phyloP scores from a whole-genome alignment of 2,797 vertebrate species.

The Pipistrellus pygmaeus region DNA sequence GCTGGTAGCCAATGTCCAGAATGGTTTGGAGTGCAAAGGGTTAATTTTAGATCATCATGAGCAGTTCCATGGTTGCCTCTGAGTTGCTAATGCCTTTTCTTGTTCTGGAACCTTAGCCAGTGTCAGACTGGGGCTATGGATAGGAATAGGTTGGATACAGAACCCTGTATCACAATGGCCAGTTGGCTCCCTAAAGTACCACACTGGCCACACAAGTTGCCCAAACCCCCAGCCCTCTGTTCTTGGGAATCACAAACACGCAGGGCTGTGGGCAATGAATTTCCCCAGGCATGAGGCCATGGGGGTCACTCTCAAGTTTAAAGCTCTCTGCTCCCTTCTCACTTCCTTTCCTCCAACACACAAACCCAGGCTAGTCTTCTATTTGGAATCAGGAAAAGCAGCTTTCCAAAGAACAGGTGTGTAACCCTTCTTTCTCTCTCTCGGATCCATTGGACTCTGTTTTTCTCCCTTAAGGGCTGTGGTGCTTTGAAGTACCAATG shows the following conservation, averaged over 20 bases:
- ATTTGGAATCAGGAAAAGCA: background rate
- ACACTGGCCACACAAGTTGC: background rate
- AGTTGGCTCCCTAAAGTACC: background rate
- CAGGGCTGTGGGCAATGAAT: background rate
- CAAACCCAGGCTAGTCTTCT: background rate
- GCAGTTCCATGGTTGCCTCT: conserved; percentile 39
- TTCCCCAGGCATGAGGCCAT: background rate
- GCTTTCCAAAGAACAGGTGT: background rate
- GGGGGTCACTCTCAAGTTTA: background rate
- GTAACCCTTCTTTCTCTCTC: background rate
- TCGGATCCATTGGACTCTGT: background rate
- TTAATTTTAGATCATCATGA: conserved; percentile 26
- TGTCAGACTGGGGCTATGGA: background rate
- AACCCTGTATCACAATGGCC: background rate
- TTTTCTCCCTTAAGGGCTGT: background rate
- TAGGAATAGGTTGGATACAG: background rate
- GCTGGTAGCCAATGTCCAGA: no score
- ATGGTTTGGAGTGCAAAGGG: no score
- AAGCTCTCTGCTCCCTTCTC: background rate
- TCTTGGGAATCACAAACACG: background rate
- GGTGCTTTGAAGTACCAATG: background rate
- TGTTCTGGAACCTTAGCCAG: background rate
- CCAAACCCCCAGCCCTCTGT: background rate
- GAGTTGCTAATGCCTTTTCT: conserved; percentile 26
- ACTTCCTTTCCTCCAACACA: background rate